Base-by-base conservation (phyloP, 2,797 vertebrate genomes). In the Vespertilio murinus region DNA sequence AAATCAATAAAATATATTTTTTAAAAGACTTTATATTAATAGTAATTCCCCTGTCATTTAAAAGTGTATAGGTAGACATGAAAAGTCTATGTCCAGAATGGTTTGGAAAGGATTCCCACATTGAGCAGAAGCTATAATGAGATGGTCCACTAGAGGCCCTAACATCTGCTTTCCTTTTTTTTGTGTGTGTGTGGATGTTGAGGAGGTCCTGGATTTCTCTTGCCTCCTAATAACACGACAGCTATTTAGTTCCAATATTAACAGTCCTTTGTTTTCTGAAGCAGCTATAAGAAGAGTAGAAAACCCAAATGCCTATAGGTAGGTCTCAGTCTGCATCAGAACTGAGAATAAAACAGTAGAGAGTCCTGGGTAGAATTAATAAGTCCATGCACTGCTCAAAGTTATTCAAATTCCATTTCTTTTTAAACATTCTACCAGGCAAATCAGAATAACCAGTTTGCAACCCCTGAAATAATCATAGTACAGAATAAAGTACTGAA, bases 371-470 rank as follows among this genome's bases (percentile, higher is more conserved):
- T 20, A 91, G 20, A 91, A 82, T 28, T 49, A 85, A 35, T 52
- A 47, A 61, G 13, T 49, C 30, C 6, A 88, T 61, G 11, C 8
- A 45, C 23, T 87, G 2, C 23, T 75, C 70, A 38, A 78, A 90
- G 35, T n/a, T 42, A 86, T 49, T 81, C 45, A 83, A 78, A 94
- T 54, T 82, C 35, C 20, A 82, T 4, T 86, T 94, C 74, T 69
- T 94, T 94, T 85, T 52, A 86, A 94, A 79, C 38, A 64, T 4
- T 73, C 42, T 25, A 40, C 17, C 77, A 90, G 38, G 11, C 8
- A 54, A 84, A 94, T 87, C 61, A 38, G 28, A 79, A 87, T 2
- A 38, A 74, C 40, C 67, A 79, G 35, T 77, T 90, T 83, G 17
- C 10, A 45, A 82, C 4, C 30, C 12, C 23, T 95, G 42, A 73